Evolutionary conservation across 2,113 vertebrate genomes (phyloP).

Genomic region (Solea solea): DNA sequence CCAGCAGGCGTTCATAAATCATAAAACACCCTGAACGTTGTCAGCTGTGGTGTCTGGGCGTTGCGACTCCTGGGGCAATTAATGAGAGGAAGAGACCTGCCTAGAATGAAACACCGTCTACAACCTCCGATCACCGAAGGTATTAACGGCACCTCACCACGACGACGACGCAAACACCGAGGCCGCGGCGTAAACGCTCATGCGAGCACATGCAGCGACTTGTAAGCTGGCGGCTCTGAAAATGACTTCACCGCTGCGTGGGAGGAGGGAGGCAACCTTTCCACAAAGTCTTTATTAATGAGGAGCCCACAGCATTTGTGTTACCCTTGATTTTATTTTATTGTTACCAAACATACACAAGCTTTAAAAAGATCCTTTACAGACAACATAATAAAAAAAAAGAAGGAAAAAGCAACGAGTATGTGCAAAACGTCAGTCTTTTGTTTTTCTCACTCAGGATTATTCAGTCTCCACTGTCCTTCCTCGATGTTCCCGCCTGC

Average conservation of each 20-base stretch:
- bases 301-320: slow-evolving; percentile 26
- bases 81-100: slow-evolving; percentile 47
- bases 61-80: slow-evolving; percentile 53
- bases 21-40: slow-evolving; percentile 35
- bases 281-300: slow-evolving; percentile 44
- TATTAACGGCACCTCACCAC: background rate
- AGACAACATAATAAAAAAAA: background rate
- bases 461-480: slow-evolving; percentile 53
- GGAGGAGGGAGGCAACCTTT: slow-evolving; percentile 63
- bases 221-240: background rate
- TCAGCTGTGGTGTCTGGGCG: slow-evolving; percentile 22
- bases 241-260: slow-evolving; percentile 20
- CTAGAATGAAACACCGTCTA: slow-evolving; percentile 14
- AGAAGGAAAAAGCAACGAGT: background rate
- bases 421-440: slow-evolving; percentile 40
- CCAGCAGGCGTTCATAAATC: slow-evolving; percentile 43
- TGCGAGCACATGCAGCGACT: slow-evolving; percentile 5
- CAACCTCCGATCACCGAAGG: slow-evolving; percentile 4
- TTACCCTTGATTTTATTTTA: slow-evolving; percentile 19
- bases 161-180: slow-evolving; percentile 25
- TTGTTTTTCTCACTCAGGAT: background rate
- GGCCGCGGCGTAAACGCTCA: slow-evolving; percentile 17
- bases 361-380: background rate
- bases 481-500: slow-evolving; percentile 23
- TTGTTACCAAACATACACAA: slow-evolving; percentile 18